Base-by-base conservation (phyloP, 2,888 invertebrate genomes). In the Rhamphomyia laevipes region DNA sequence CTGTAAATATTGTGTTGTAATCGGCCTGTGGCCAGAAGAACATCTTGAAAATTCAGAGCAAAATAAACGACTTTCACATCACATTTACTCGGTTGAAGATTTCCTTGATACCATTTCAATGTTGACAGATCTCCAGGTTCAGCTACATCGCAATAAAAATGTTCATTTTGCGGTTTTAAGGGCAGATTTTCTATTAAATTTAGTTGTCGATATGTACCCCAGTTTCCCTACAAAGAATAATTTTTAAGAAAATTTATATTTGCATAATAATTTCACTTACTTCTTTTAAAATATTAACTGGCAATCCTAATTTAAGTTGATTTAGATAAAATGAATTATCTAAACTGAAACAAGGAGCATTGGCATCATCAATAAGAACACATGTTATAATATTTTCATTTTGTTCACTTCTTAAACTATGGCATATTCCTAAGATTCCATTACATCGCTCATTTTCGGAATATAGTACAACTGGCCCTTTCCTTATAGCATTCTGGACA, bases 11-110 rank as follows among this genome's bases (percentile, higher is more conserved):
- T 94, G 0, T 81, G 78, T 9, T 86, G 82, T 7, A 96, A 76
- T 61, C 90, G 90, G 2, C 93, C 95, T 1, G 89, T 89, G 0
- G 94, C 90, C 1, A 90, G 74, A 95, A 96, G 95, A 1, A 96
- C 75, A 66, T 96, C 96, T 61, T 90, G 82, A 80, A 95, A 96
- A 72, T 96, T 96, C 12, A 96, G 66, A 0, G 92, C 78, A 0
- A 89, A 72, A 63, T 86, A 91, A 1, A 76, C 71, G 4, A 68
- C 51, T 51, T 76, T 65, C 2, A 65, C 54, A 5, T 74, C 59
- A 1, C 74, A 71, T 1, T 84, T 81, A 64, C 90, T 33, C 0
- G 55, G 53, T 4, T 55, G 16, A 18, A 76, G 59, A 0, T 76
- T 73, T 1, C 86, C 86, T 67, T 93, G 82, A 7, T 92, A 68